These are phyloP conservation scores for Urocynchramus pylzowi DNA, from an alignment of 2,113 vertebrate genomes.

Conservation along the genomic window DNA sequence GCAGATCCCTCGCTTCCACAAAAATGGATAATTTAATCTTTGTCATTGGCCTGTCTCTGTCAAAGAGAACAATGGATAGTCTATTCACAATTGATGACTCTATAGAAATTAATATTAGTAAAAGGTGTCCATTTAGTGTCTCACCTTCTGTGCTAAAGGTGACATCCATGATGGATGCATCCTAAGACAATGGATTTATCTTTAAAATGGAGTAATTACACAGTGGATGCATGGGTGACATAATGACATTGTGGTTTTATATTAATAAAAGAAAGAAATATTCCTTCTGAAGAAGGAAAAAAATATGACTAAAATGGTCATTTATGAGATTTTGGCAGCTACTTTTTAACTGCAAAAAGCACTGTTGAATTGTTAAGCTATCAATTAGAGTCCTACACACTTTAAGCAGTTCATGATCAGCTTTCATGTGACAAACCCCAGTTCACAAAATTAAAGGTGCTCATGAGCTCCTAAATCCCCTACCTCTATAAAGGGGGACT, in stretches of 20 bases:
- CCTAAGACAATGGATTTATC: constrained; percentile 86
- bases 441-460: not conserved
- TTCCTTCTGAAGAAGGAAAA: constrained; percentile 39
- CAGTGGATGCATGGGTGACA: constrained; percentile 83
- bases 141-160: constrained; percentile 80
- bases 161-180: constrained; percentile 89
- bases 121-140: constrained; percentile 86
- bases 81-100: constrained; percentile 84
- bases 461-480: not conserved
- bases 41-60: constrained; percentile 83
- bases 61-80: constrained; percentile 85
- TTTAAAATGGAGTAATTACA: constrained; percentile 92
- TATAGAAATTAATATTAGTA: constrained; percentile 87
- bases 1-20: constrained; percentile 40
- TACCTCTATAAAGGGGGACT: not conserved
- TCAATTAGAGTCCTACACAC: not conserved
- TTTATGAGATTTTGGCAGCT: constrained; percentile 32
- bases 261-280: constrained; percentile 74
- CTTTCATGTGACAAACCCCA: not conserved
- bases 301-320: constrained; percentile 39
- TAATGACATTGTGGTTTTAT: constrained; percentile 80
- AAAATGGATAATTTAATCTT: constrained; percentile 78
- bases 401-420: not conserved
- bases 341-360: constrained; percentile 1
- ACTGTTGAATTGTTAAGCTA: not conserved